Evolutionary conservation across 2,113 vertebrate species (phyloP).

Genomic region (Solenodon paradoxus): DNA sequence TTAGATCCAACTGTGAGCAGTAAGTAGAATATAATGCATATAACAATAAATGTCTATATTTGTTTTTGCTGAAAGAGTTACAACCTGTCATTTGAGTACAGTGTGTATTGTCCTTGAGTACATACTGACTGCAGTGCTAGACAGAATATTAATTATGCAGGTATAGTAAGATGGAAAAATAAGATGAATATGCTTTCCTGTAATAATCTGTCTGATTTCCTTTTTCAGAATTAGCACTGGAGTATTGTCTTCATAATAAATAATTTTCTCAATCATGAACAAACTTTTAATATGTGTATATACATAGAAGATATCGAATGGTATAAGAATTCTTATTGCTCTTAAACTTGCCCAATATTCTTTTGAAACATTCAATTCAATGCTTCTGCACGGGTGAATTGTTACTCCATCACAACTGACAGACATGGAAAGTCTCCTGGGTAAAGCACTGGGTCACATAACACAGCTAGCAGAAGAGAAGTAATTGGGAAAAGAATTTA

Average conservation of each 20-base stretch:
- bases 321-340: background rate
- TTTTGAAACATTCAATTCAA: background rate
- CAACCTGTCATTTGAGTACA: conserved; percentile 2
- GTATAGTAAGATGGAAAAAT: background rate
- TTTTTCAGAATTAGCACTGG: background rate
- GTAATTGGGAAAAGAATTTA: conserved; percentile 52
- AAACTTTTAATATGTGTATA: background rate
- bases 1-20: background rate
- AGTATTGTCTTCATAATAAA: background rate
- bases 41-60: background rate
- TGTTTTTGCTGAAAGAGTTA: background rate
- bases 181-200: background rate
- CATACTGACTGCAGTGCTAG: background rate
- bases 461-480: conserved; percentile 52
- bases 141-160: background rate
- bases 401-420: background rate
- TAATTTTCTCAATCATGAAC: background rate
- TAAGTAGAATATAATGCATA: background rate
- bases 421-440: background rate
- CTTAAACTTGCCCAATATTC: background rate
- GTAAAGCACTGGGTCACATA: background rate
- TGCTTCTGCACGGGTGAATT: background rate
- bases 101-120: background rate
- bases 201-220: background rate
- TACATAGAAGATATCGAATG: background rate